Conservation (phyloP, 2,113 vertebrate species). For the Phalacrocorax aristotelis region DNA sequence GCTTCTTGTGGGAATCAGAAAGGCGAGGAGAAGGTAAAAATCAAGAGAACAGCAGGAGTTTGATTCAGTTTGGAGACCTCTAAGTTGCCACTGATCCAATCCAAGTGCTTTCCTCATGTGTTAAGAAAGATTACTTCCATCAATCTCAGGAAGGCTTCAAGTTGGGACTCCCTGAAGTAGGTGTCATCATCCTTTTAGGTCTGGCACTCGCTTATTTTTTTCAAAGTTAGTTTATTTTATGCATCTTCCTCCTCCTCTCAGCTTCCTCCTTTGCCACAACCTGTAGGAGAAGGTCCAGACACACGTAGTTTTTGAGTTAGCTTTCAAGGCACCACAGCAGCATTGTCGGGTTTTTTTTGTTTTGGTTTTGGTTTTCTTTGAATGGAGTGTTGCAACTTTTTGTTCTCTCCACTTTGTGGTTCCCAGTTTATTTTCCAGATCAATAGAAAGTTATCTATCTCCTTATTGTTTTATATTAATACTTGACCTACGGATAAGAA, state of each 20-base stretch:
- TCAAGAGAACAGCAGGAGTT: not conserved
- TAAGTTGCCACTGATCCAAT: conserved; percentile 44
- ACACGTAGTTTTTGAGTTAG: not conserved
- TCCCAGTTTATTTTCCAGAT: not conserved
- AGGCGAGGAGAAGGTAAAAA: not conserved
- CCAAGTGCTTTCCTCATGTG: not conserved
- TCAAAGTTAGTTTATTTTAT: not conserved
- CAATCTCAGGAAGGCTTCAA: conserved; percentile 21
- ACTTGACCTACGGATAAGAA: not conserved
- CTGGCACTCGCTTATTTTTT: not conserved
- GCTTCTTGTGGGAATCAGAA: not conserved
- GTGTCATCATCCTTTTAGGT: not conserved
- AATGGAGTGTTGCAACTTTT: not conserved
- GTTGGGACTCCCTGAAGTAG: not conserved
- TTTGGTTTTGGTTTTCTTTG: not conserved
- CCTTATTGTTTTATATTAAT: not conserved
- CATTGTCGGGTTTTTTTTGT: not conserved
- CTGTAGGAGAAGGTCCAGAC: not conserved
- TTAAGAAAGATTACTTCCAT: conserved; percentile 35
- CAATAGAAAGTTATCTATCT: not conserved
- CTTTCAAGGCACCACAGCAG: not conserved
- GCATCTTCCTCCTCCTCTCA: not conserved
- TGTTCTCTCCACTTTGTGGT: not conserved
- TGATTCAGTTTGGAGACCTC: conserved; percentile 14
- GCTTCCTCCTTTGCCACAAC: not conserved